These are phyloP conservation scores for Acrobasis consociella DNA, from an alignment of 2,888 invertebrate genomes.

Conservation along the genomic window DNA sequence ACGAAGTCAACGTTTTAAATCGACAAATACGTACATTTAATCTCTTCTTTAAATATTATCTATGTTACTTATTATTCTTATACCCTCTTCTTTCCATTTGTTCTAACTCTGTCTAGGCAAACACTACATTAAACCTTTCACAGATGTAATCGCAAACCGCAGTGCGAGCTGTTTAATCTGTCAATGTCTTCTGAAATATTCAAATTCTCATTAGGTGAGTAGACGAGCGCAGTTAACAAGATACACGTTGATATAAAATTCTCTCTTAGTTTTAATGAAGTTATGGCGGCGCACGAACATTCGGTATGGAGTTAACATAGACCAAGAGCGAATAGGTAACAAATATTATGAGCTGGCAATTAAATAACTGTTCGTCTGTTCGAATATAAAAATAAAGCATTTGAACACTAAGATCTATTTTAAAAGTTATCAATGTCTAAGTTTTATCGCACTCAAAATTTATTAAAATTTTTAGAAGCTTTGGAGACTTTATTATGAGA, in stretches of 20 bases:
- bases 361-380: too few relatives aligned
- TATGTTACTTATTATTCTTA: too few relatives aligned
- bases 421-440: not conserved
- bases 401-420: not conserved
- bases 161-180: constrained; percentile 3
- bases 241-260: constrained; percentile 46
- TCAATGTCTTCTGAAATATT: constrained; percentile 44
- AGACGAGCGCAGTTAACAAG: constrained; percentile 44
- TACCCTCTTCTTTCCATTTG: too few relatives aligned
- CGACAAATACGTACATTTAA: too few relatives aligned
- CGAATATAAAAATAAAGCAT: too few relatives aligned
- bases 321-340: not conserved
- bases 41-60: too few relatives aligned
- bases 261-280: constrained; percentile 42
- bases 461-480: constrained; percentile 1
- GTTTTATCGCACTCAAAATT: not conserved
- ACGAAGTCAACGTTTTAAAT: too few relatives aligned
- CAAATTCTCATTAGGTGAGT: constrained; percentile 55
- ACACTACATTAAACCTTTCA: not conserved
- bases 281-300: constrained; percentile 32
- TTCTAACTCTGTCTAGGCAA: too few relatives aligned
- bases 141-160: constrained; percentile 1
- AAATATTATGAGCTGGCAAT: not conserved
- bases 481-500: not conserved
- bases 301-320: not conserved